Percentiles rank a stretch among this genome's conserved stretches.
Evolutionary conservation across 2,113 vertebrate genomes (phyloP).

Genomic region (Tretioscincus oriximinensis): DNA sequence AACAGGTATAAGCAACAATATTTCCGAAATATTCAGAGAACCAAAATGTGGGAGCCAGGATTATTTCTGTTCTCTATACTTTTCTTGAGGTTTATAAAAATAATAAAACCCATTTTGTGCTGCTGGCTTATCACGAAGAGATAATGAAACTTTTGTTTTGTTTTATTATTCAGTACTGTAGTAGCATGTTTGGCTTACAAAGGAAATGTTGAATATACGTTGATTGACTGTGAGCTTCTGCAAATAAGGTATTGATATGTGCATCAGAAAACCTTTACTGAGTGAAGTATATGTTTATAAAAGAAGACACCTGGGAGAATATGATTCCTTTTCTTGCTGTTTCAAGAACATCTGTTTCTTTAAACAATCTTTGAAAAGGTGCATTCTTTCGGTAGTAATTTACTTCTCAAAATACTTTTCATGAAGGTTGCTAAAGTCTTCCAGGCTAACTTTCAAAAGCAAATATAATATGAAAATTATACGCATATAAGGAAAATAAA

Average conservation of each 20-base stretch:
- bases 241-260: slow-evolving; percentile 31
- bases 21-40: no score
- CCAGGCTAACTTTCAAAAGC: background rate
- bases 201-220: slow-evolving; percentile 8
- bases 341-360: slow-evolving; percentile 13
- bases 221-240: slow-evolving; percentile 23
- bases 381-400: slow-evolving; percentile 8
- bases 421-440: background rate
- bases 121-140: background rate
- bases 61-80: no score
- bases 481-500: background rate
- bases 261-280: slow-evolving; percentile 20
- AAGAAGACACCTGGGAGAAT: slow-evolving; percentile 23
- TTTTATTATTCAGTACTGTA: background rate
- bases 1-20: no score
- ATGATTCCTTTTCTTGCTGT: slow-evolving; percentile 10
- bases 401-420: background rate
- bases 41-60: no score
- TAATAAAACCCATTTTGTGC: no score
- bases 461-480: slow-evolving; percentile 2
- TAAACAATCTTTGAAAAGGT: background rate
- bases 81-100: no score
- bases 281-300: background rate
- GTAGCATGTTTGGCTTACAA: slow-evolving; percentile 8
- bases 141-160: background rate